These are phyloP conservation scores for Cardiocondyla obscurior DNA, from an alignment of 1,140 invertebrate genomes.

Conservation along the genomic window DNA sequence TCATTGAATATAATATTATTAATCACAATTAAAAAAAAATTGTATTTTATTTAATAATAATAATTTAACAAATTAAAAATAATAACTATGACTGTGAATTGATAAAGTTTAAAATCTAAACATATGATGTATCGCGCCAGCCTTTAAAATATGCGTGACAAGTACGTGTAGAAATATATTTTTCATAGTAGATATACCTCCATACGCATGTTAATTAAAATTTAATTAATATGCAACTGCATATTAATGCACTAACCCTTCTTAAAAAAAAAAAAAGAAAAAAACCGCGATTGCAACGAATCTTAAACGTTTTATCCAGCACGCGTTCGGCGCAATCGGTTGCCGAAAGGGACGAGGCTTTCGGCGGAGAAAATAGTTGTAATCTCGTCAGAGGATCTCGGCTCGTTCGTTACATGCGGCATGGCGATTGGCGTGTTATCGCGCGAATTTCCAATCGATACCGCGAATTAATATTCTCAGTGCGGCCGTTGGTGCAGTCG, in stretches of 20 bases:
- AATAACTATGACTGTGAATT: too few species aligned
- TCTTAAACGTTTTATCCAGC: neutral
- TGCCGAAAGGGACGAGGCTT: neutral
- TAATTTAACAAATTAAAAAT: too few species aligned
- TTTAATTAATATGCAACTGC: too few species aligned
- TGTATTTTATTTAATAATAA: too few species aligned
- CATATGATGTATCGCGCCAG: neutral
- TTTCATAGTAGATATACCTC: neutral
- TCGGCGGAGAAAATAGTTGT: constrained; percentile 9
- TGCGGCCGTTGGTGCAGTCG: constrained; percentile 65
- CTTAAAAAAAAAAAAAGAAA: neutral
- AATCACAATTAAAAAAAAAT: too few species aligned
- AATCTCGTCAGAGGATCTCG: constrained; percentile 14
- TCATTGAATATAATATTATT: neutral
- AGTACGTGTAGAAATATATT: neutral
- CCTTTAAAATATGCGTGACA: neutral
- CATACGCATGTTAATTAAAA: neutral
- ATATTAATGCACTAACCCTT: neutral
- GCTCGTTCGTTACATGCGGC: constrained; percentile 28
- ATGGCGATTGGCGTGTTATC: constrained; percentile 60
- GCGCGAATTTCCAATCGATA: constrained; percentile 67
- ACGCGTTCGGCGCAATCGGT: neutral
- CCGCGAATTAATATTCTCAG: constrained; percentile 70
- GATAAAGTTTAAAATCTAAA: neutral
- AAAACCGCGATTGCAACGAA: neutral